A percentile compares a stretch with the other conserved stretches of the same genome.
These are phyloP conservation scores for Oscheius sp. DNA, from an alignment of 1,140 invertebrate species.

Conservation along the genomic window DNA sequence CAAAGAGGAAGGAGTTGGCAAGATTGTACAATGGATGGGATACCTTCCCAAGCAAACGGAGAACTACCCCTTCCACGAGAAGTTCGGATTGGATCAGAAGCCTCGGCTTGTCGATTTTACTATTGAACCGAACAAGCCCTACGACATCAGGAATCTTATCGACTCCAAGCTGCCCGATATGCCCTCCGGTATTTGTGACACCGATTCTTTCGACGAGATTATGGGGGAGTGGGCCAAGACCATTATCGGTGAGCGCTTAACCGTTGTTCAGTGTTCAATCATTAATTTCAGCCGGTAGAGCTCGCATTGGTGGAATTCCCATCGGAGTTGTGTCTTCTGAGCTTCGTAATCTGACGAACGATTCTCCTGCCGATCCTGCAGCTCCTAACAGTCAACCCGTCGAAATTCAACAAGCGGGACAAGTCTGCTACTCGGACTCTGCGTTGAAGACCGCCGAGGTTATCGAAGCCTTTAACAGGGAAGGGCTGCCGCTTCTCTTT, in stretches of 20 bases:
- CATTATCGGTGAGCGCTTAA: slow-evolving; percentile 75
- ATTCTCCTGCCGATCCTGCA: slow-evolving; percentile 94
- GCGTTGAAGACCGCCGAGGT: slow-evolving; percentile 82
- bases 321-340: slow-evolving; percentile 94
- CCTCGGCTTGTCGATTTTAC: not conserved
- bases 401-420: slow-evolving; percentile 70
- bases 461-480: slow-evolving; percentile 90
- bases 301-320: slow-evolving; percentile 89
- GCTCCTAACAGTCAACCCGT: slow-evolving; percentile 96
- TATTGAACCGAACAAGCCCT: slow-evolving; percentile 68
- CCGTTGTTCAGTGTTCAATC: too few species aligned
- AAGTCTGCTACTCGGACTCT: slow-evolving; percentile 97
- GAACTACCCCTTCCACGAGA: slow-evolving; percentile 6
- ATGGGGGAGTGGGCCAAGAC: slow-evolving; percentile 96
- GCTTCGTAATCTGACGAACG: slow-evolving; percentile 89
- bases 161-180: slow-evolving; percentile 73
- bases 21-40: slow-evolving; percentile 74
- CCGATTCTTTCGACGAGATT: slow-evolving; percentile 85
- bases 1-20: slow-evolving; percentile 88
- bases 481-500: slow-evolving; percentile 91
- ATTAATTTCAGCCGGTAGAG: slow-evolving; percentile 70
- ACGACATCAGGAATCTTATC: slow-evolving; percentile 86
- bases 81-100: slow-evolving; percentile 15
- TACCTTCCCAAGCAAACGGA: slow-evolving; percentile 66
- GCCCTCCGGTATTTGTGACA: slow-evolving; percentile 87